These are phyloP conservation scores for Lepidochitona cinerea DNA, from an alignment of 2,888 invertebrate genomes.

Conservation along the genomic window DNA sequence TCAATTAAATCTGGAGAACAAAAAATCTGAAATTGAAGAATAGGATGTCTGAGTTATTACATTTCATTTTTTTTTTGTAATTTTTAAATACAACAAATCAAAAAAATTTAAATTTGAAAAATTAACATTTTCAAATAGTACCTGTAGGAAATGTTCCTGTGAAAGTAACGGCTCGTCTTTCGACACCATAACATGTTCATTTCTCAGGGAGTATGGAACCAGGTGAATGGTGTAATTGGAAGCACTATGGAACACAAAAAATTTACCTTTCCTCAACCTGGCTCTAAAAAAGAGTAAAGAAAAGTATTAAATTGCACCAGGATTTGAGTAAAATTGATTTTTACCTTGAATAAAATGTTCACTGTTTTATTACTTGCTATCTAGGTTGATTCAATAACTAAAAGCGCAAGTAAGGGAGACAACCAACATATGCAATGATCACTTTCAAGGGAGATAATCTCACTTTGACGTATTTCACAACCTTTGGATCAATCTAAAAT, in stretches of 20 bases:
- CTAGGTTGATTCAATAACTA: too few relatives aligned
- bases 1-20: not conserved
- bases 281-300: constrained; percentile 35
- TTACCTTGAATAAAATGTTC: too few relatives aligned
- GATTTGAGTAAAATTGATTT: too few relatives aligned
- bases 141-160: constrained; percentile 49
- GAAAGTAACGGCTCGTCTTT: constrained; percentile 45
- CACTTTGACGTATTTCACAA: too few relatives aligned
- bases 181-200: constrained; percentile 44
- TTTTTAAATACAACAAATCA: not conserved
- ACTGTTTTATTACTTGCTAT: too few relatives aligned
- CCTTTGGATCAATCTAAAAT: too few relatives aligned
- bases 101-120: not conserved
- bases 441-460: too few relatives aligned
- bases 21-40: not conserved
- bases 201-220: constrained; percentile 43
- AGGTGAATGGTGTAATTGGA: constrained; percentile 49
- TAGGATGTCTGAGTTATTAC: too few relatives aligned
- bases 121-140: constrained; percentile 24
- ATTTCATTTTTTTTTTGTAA: too few relatives aligned
- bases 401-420: too few relatives aligned
- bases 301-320: too few relatives aligned
- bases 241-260: constrained; percentile 58
- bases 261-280: constrained; percentile 52
- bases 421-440: too few relatives aligned